Evolutionary conservation across 2,113 vertebrate species (phyloP).

Genomic region (Gobiocypris rarus): DNA sequence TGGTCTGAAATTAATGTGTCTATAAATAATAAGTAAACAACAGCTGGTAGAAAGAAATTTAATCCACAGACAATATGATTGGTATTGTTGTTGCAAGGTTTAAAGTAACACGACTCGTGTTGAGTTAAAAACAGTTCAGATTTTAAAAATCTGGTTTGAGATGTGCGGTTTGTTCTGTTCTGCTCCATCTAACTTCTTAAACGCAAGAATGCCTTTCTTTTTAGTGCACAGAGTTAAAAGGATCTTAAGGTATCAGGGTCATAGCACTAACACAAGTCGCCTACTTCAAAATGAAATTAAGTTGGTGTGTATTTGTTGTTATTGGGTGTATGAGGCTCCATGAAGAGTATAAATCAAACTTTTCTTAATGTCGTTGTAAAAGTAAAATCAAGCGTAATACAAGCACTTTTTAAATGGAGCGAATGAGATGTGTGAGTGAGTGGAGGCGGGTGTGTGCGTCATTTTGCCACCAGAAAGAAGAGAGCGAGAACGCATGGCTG

Average conservation of each 20-base stretch:
- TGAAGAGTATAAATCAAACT: too few species aligned
- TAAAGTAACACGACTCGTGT: neutral
- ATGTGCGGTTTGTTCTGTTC: neutral
- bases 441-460: too few species aligned
- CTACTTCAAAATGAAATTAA: too few species aligned
- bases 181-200: neutral
- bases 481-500: too few species aligned
- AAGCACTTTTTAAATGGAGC: too few species aligned
- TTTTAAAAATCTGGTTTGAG: neutral
- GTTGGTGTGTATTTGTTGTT: too few species aligned
- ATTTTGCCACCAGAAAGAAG: too few species aligned
- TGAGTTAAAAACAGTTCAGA: neutral
- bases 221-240: conserved; percentile 2
- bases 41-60: neutral
- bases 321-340: too few species aligned
- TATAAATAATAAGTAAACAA: neutral
- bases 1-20: neutral
- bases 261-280: neutral
- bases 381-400: too few species aligned
- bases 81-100: neutral
- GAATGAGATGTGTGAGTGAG: too few species aligned
- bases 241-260: conserved; percentile 7
- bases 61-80: neutral
- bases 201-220: neutral
- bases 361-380: too few species aligned